Evolutionary conservation across 2,113 vertebrate species (phyloP).

Genomic region (Uropsilus gracilis): DNA sequence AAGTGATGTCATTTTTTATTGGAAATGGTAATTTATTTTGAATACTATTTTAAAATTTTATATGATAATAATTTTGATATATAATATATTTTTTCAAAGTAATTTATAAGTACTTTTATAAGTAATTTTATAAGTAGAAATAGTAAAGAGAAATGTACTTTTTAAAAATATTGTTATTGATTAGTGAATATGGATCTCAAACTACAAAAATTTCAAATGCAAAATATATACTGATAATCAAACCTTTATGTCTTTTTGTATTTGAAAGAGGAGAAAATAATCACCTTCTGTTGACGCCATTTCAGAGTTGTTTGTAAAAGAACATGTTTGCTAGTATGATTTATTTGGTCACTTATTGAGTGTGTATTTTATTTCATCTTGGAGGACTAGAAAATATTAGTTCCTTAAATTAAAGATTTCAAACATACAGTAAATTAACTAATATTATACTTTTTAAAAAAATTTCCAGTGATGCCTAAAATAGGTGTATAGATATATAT

Average conservation of each 20-base stretch:
- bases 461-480: no score
- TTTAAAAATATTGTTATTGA: background rate
- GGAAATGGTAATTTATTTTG: conserved; percentile 33
- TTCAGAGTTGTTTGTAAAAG: background rate
- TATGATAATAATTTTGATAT: no score
- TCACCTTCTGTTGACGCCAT: background rate
- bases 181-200: background rate
- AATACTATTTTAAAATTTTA: background rate
- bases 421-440: background rate
- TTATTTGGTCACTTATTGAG: background rate
- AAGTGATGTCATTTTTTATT: no score
- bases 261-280: background rate
- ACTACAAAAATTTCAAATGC: background rate
- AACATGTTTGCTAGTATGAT: background rate
- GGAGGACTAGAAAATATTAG: background rate
- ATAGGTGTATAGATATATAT: no score
- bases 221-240: background rate
- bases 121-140: background rate
- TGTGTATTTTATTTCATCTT: background rate
- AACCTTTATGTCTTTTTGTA: background rate
- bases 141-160: background rate
- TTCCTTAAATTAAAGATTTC: background rate
- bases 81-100: no score
- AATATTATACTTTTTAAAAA: background rate
- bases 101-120: no score